A percentile compares a stretch with the other conserved stretches of the same genome.
These are phyloP conservation scores for Volucella inflata DNA, from an alignment of 2,888 invertebrate genomes.

Conservation along the genomic window DNA sequence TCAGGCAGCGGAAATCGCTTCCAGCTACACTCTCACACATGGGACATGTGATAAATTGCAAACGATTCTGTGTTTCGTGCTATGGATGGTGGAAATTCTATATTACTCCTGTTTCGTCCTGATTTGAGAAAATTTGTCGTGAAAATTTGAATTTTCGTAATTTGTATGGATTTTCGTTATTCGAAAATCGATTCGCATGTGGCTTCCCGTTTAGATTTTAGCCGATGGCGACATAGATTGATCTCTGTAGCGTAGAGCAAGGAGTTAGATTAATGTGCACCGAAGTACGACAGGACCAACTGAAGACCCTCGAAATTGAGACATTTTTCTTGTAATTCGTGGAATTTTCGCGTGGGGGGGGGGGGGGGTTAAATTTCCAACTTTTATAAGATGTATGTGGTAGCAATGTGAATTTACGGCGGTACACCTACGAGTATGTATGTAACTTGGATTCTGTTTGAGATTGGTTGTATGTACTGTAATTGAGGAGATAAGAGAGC, in stretches of 20 bases:
- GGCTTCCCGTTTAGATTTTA: conserved; percentile 46
- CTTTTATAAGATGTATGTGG: conserved; percentile 23
- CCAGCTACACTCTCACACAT: conserved; percentile 17
- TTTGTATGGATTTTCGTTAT: conserved; percentile 70
- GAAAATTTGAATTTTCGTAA: conserved; percentile 71
- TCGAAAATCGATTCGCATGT: conserved; percentile 63
- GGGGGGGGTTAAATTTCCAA: conserved; percentile 13
- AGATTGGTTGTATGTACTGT: no score
- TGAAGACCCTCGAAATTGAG: conserved; percentile 54
- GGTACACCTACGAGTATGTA: not conserved
- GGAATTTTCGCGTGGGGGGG: conserved; percentile 20
- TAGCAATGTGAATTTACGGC: conserved; percentile 9
- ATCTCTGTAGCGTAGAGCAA: conserved; percentile 48
- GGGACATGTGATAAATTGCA: conserved; percentile 68
- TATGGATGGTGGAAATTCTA: not conserved
- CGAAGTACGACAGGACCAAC: not conserved
- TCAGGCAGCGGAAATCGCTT: conserved; percentile 59
- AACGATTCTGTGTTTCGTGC: conserved; percentile 54
- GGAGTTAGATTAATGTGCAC: conserved; percentile 66
- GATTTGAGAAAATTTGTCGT: conserved; percentile 56
- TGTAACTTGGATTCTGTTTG: no score
- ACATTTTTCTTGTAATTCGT: conserved; percentile 62
- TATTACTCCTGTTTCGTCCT: not conserved
- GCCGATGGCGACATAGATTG: conserved; percentile 68
- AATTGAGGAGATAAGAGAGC: no score